Percentiles rank a stretch among this genome's conserved stretches.
phyloP scores from a whole-genome alignment of 2,888 invertebrate species.

The Eledona agricola region DNA sequence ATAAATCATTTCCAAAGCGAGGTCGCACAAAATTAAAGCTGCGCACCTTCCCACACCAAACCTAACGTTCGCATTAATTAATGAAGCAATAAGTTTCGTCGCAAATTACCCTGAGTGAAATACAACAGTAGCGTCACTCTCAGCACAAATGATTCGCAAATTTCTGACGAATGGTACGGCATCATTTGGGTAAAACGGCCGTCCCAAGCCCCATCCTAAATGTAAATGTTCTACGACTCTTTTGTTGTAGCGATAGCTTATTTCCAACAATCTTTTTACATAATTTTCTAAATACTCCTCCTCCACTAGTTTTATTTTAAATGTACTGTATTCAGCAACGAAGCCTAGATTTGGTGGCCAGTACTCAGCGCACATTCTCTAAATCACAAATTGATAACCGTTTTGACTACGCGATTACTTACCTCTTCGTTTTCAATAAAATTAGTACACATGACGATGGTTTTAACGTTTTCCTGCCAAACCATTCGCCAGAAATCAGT shows the following conservation, averaged over 20 bases:
- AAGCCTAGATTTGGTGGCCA: not conserved
- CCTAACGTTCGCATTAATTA: too few species aligned
- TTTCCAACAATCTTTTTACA: not conserved
- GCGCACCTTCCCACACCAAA: not conserved
- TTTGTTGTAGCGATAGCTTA: not conserved
- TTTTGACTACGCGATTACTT: not conserved
- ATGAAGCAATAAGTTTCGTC: not conserved
- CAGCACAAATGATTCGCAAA: not conserved
- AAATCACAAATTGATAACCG: not conserved
- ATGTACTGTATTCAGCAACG: not conserved
- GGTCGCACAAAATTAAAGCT: slow-evolving; percentile 1
- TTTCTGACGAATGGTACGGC: not conserved
- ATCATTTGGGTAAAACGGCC: not conserved
- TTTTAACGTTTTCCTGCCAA: slow-evolving; percentile 7
- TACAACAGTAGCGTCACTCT: not conserved
- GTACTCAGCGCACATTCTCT: slow-evolving; percentile 1
- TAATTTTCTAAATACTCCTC: not conserved
- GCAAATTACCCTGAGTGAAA: slow-evolving; percentile 1
- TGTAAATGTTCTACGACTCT: too few species aligned
- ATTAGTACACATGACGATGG: slow-evolving; percentile 1
- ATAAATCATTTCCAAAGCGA: not conserved
- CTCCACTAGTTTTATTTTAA: not conserved
- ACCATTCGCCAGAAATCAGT: slow-evolving; percentile 11
- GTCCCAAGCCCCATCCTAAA: not conserved
- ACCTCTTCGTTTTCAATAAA: slow-evolving; percentile 6